phyloP scores from a whole-genome alignment of 2,113 vertebrate genomes.

The Elephas maximus region DNA sequence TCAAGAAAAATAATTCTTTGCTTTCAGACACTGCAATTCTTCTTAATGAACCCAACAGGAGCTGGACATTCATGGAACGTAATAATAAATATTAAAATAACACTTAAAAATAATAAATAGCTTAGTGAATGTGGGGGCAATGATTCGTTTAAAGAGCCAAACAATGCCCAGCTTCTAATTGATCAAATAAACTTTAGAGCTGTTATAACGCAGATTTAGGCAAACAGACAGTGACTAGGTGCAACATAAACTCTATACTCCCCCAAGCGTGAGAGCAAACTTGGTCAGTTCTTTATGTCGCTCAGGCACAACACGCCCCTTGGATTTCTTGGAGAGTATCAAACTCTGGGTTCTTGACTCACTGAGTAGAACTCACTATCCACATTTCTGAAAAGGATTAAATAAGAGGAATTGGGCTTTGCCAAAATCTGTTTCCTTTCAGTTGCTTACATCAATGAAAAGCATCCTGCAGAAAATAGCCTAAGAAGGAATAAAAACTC shows the following conservation, averaged over 20 bases:
- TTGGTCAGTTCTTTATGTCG: conserved; percentile 63
- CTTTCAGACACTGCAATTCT: conserved; percentile 70
- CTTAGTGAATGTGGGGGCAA: conserved; percentile 58
- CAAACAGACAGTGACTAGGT: conserved; percentile 58
- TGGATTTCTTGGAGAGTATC: conserved; percentile 20
- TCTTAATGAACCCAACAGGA: conserved; percentile 67
- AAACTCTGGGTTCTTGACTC: conserved; percentile 56
- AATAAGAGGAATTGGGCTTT: conserved; percentile 67
- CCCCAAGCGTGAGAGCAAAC: conserved; percentile 28
- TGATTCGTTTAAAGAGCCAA: conserved; percentile 69
- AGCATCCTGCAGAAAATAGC: conserved; percentile 80
- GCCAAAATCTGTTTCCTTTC: conserved; percentile 72
- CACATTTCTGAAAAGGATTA: conserved; percentile 65
- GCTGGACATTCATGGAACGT: conserved; percentile 75
- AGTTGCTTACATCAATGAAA: conserved; percentile 70
- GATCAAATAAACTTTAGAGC: conserved; percentile 60
- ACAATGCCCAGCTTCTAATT: conserved; percentile 64
- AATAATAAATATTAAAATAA: conserved; percentile 85
- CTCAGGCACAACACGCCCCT: conserved; percentile 66
- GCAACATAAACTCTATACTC: conserved; percentile 39
- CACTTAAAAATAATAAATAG: conserved; percentile 83
- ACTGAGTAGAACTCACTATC: conserved; percentile 34
- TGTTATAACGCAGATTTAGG: conserved; percentile 19
- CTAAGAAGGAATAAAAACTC: conserved; percentile 81
- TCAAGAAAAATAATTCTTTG: conserved; percentile 69